Evolutionary conservation across 2,113 vertebrate species (phyloP), one percentile per base, ranked within the genome.

Genomic region (Hystrix brachyura): DNA sequence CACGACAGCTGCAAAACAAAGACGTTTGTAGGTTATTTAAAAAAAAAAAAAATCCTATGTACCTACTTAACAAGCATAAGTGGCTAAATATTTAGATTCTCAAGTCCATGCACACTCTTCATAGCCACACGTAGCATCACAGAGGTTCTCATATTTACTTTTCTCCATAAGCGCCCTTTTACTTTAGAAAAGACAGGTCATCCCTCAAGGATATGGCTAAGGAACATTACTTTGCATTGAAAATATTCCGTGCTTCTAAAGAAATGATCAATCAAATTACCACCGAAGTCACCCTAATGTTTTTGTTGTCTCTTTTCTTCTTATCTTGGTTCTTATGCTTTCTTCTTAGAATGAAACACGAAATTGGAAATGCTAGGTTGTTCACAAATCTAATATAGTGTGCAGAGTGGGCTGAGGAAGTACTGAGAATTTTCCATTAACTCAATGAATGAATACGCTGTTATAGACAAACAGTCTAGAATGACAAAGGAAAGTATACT

Each of bases 1-100:
- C 94, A 99, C 99, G 59, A 99, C 99, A 85, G 99, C 99, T 99
- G 94, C 29, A 98, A 94, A 29, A 97, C 91, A 98, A 65, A 97
- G 29, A 97, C 19, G 81, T 59, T 11, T 67, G 21, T 51, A 79
- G 25, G 27, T 29, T 67, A 43, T 59, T 64, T 27, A n/a, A n/a
- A n/a, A n/a, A n/a, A 27, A 34, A 38, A 38, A 38, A 38, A 38
- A 67, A 34, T 59, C 15, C 10, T 21, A 7, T 7, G 10, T 71
- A n/a, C n/a, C 2, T 4, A 4, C 4, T 2, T 43, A 76, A 19
- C 3, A 64, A 87, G 27, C 43, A 64, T 78, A 32, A 93, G 59
- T 1, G 18, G 46, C 7, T 32, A 59, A 25, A 91, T 27, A 59
- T 90, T 87, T 18, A 71, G 18, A 80, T 78, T 34, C 48, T 81